Percentiles rank a stretch among this genome's conserved stretches.
Evolutionary conservation across 2,113 vertebrate genomes (phyloP).

Genomic region (Osmerus mordax): DNA sequence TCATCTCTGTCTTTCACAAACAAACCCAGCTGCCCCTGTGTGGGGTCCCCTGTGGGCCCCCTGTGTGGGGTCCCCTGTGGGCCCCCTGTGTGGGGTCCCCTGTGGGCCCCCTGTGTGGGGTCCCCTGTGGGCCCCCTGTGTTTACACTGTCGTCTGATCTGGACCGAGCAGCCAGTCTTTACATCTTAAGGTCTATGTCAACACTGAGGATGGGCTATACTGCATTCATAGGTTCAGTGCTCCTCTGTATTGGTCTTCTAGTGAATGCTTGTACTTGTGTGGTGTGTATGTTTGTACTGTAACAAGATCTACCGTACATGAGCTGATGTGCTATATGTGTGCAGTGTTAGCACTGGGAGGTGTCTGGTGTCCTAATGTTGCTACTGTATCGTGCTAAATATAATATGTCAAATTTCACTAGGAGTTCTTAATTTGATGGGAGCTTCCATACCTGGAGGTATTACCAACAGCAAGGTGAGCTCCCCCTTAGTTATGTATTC

Average conservation of each 20-base stretch:
- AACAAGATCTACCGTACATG: not conserved
- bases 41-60: not conserved
- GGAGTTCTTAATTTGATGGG: not conserved
- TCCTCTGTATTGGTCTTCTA: not conserved
- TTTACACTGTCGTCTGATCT: not conserved
- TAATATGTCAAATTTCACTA: constrained; percentile 9
- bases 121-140: not conserved
- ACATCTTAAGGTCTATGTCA: not conserved
- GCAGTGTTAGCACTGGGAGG: not conserved
- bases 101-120: not conserved
- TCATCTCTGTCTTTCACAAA: constrained; percentile 3
- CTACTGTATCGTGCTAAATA: not conserved
- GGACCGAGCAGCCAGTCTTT: not conserved
- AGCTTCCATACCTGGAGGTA: not conserved
- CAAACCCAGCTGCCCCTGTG: not conserved
- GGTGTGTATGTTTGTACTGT: not conserved
- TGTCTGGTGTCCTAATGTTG: not conserved
- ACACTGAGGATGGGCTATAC: not conserved
- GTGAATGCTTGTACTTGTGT: not conserved
- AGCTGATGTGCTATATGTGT: not conserved
- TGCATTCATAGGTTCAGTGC: not conserved
- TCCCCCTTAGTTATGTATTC: not conserved
- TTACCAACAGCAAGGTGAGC: not conserved
- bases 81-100: too few relatives aligned
- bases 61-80: not conserved